Percentiles rank a stretch among this genome's conserved stretches.
phyloP scores from a whole-genome alignment of 2,888 invertebrate genomes.

The Pteria penguin region DNA sequence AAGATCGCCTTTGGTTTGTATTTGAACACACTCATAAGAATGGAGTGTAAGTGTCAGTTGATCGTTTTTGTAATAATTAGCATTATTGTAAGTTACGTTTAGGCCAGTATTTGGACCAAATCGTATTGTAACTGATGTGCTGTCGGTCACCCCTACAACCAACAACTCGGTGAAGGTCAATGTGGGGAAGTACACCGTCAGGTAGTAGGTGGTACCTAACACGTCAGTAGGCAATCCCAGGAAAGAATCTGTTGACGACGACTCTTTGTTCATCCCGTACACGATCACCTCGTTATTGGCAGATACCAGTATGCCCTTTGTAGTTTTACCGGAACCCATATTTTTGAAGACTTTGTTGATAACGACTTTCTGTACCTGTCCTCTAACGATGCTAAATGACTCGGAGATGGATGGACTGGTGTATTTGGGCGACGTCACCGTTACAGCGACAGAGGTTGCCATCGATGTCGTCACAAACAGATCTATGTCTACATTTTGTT shows the following conservation, averaged over 20 bases:
- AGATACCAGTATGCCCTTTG: slow-evolving; percentile 53
- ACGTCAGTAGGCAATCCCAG: slow-evolving; percentile 56
- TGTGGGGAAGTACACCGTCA: slow-evolving; percentile 45
- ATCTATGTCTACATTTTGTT: slow-evolving; percentile 49
- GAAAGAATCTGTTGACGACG: slow-evolving; percentile 56
- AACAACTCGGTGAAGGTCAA: slow-evolving; percentile 49
- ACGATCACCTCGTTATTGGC: slow-evolving; percentile 53
- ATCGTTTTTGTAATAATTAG: slow-evolving; percentile 37
- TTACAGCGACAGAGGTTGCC: slow-evolving; percentile 46
- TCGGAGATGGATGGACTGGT: slow-evolving; percentile 46
- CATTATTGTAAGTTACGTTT: slow-evolving; percentile 34
- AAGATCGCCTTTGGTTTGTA: slow-evolving; percentile 57
- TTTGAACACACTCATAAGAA: slow-evolving; percentile 48
- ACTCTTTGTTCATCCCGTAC: slow-evolving; percentile 59
- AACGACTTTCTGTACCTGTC: slow-evolving; percentile 49
- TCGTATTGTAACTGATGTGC: slow-evolving; percentile 47
- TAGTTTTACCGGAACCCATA: slow-evolving; percentile 46
- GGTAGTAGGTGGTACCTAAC: slow-evolving; percentile 56
- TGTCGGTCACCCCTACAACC: slow-evolving; percentile 46
- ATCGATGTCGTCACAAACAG: slow-evolving; percentile 57
- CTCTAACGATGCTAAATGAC: slow-evolving; percentile 48
- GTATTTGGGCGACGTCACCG: slow-evolving; percentile 56
- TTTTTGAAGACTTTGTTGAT: slow-evolving; percentile 47
- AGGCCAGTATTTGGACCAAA: slow-evolving; percentile 32
- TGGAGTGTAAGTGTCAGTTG: slow-evolving; percentile 31